Base-by-base conservation (phyloP, 1,140 invertebrate genomes). In the Theocolax elegans region DNA sequence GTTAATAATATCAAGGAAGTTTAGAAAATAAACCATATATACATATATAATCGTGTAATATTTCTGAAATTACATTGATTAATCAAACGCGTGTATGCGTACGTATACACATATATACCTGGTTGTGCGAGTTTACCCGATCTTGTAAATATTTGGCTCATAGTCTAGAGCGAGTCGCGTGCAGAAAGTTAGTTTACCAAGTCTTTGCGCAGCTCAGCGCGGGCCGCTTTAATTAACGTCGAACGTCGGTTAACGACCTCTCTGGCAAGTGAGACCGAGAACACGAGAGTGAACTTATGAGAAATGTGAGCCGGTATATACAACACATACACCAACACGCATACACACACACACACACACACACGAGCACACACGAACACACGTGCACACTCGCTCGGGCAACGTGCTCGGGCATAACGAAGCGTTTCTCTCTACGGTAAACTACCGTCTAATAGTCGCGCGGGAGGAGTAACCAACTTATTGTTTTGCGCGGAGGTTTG, bases 161-260 rank as follows among this genome's bases (percentile, higher is more conserved):
- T 42, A 48, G 53, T 58, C 23, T 35, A 9, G 15, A 27, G 38
- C 38, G 53, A 67, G 31, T 67, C 31, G 66, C 66, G 53, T 51
- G 53, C 56, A 42, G 66, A 67, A 67, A 67, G 53, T 48, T 48
- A 49, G 54, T 31, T 46, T 35, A 59, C 60, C 60, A 15, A 65
- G 58, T 40, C 54, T 67, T 42, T 21, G 40, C 51, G 42, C n/a
- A 46, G 64, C 51, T 46, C n/a, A n/a, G 21, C 23, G 25, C 64
- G 67, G 54, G 72, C 51, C 59, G 67, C 72, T 71, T 76, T 77
- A 76, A 77, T 77, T 77, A 76, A 76, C 74, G 74, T 75, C 70
- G 60, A 74, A 76, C 73, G 71, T 69, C 71, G 76, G 71, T 74
- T 77, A 74, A 77, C 74, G 70, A 75, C 70, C 72, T 27, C 53